Evolutionary conservation across 2,797 vertebrate genomes (phyloP).

Genomic region (Poeciliopsis presidionis): DNA sequence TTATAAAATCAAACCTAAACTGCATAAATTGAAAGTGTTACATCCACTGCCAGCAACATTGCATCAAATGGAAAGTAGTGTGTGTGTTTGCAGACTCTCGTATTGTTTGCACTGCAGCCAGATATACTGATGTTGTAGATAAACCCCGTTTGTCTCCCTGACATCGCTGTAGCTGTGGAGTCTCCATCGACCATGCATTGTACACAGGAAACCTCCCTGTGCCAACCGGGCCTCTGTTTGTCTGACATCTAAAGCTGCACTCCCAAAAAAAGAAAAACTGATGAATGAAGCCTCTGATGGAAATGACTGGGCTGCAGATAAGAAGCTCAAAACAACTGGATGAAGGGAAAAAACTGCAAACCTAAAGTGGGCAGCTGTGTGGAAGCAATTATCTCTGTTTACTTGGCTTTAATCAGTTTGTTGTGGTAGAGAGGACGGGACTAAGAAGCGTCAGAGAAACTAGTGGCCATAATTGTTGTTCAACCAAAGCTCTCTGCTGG

Average conservation of each 20-base stretch:
- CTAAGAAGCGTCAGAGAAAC: conserved; percentile 7
- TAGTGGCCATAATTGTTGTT: conserved; percentile 8
- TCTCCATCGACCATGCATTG: conserved; percentile 7
- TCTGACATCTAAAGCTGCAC: conserved; percentile 4
- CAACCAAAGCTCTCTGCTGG: background rate
- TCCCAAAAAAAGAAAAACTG: background rate
- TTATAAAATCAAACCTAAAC: background rate
- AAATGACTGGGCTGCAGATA: conserved; percentile 15
- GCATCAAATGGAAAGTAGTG: background rate
- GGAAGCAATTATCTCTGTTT: conserved; percentile 42
- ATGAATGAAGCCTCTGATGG: conserved; percentile 12
- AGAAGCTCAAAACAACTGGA: conserved; percentile 17
- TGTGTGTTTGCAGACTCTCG: conserved; percentile 7
- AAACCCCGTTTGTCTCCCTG: conserved; percentile 27
- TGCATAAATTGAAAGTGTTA: background rate
- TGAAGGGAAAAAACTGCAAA: conserved; percentile 11
- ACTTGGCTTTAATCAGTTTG: conserved; percentile 50
- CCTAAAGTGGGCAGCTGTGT: conserved; percentile 12
- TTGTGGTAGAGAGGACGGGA: conserved; percentile 27
- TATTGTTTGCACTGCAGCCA: conserved; percentile 31
- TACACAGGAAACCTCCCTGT: conserved; percentile 4
- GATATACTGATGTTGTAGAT: conserved; percentile 14
- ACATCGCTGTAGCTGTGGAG: conserved; percentile 5
- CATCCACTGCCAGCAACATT: background rate
- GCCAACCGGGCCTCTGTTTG: conserved; percentile 7